phyloP scores from a whole-genome alignment of 2,113 vertebrate genomes.

The Arvicanthis niloticus region DNA sequence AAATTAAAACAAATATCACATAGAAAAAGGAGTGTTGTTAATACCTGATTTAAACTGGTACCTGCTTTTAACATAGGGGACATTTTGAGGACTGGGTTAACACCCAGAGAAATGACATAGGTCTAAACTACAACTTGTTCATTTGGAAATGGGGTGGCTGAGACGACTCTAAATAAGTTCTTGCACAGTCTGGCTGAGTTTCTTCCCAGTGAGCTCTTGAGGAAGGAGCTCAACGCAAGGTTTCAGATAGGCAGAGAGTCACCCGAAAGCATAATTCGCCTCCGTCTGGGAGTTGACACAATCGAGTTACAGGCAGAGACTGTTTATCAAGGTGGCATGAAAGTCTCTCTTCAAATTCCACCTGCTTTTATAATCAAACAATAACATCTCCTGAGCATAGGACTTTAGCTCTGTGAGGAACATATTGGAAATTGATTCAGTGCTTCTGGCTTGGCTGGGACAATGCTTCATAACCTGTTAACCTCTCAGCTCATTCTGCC shows the following conservation, averaged over 20 bases:
- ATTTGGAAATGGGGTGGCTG: background rate
- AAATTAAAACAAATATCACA: background rate
- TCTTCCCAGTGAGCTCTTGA: constrained; percentile 27
- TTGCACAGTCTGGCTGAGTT: background rate
- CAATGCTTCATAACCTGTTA: constrained; percentile 77
- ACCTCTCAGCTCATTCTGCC: constrained; percentile 28
- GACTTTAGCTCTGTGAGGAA: constrained; percentile 67
- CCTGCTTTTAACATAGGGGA: background rate
- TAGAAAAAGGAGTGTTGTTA: background rate
- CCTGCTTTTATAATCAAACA: constrained; percentile 82
- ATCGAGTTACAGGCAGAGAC: constrained; percentile 61
- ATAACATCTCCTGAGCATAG: constrained; percentile 81
- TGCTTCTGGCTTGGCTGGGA: constrained; percentile 67
- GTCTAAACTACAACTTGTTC: background rate
- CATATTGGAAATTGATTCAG: constrained; percentile 81
- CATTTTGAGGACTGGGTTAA: background rate
- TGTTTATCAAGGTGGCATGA: constrained; percentile 67
- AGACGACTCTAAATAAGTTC: background rate
- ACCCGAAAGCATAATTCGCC: constrained; percentile 49
- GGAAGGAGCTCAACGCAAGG: background rate
- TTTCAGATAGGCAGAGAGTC: constrained; percentile 64
- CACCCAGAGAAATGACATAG: background rate
- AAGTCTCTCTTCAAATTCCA: constrained; percentile 73
- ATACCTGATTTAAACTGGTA: background rate
- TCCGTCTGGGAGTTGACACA: constrained; percentile 67